These are phyloP conservation scores for Takifugu rubripes DNA, from an alignment of 2,797 vertebrate genomes.

Conservation along the genomic window DNA sequence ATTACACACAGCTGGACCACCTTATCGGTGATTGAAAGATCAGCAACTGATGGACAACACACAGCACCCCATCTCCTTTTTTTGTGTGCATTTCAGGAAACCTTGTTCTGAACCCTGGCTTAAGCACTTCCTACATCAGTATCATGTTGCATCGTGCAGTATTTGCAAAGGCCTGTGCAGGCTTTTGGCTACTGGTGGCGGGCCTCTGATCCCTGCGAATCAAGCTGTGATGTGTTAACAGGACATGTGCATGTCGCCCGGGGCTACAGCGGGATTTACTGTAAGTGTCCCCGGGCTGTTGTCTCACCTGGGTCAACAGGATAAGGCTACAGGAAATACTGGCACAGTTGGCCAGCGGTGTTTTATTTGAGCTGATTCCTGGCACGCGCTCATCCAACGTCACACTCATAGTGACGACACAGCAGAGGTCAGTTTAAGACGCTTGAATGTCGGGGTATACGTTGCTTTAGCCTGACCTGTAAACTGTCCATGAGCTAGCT, in stretches of 20 bases:
- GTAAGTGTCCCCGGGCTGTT: conserved; percentile 62
- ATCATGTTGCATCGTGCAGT: conserved; percentile 4
- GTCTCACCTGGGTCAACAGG: conserved; percentile 64
- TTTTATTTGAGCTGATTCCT: conserved; percentile 47
- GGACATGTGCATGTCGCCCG: conserved; percentile 49
- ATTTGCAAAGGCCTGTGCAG: background rate
- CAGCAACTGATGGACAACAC: too few species aligned
- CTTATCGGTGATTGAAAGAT: too few species aligned
- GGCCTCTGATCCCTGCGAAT: conserved; percentile 21
- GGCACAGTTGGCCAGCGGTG: conserved; percentile 3
- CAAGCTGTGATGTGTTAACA: conserved; percentile 35
- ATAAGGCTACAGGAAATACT: conserved; percentile 54
- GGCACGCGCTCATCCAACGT: conserved; percentile 24
- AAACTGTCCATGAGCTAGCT: background rate
- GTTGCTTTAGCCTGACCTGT: background rate
- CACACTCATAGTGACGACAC: conserved; percentile 9
- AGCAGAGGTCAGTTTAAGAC: conserved; percentile 10
- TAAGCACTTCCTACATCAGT: conserved; percentile 9
- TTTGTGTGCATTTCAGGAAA: conserved; percentile 4
- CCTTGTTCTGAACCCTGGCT: background rate
- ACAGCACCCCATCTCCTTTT: background rate
- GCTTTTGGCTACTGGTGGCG: conserved; percentile 4
- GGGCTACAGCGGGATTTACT: conserved; percentile 48
- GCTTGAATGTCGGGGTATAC: conserved; percentile 3
- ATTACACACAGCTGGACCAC: too few species aligned